Evolutionary conservation across 2,888 invertebrate species (phyloP), one percentile per base, ranked within the genome.

Genomic region (Lottia scabra): DNA sequence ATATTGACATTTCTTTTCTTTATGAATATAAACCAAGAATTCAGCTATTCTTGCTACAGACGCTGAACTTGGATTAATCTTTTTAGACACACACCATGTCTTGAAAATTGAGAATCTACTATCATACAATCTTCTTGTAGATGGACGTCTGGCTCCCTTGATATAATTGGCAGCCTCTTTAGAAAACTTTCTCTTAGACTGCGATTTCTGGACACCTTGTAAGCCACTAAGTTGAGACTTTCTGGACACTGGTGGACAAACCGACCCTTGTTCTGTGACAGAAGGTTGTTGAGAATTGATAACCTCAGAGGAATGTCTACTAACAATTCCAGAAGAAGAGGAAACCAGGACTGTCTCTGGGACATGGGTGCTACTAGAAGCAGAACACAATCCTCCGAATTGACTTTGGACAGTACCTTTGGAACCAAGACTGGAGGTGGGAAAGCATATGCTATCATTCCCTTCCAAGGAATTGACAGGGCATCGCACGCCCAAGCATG

Each of bases 161-260:
- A 56, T 56, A 12, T 19, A 19, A 16, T 19, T 56, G 56, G 56
- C 12, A 56, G 56, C 56, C 19, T n/a, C 10, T 4, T n/a, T 19
- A 56, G 56, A 56, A 56, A 56, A 19, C 4, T 56, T 56, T 19
- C 19, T 56, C 56, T 12, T 56, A 56, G 56, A 19, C 8, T 19
- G n/a, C 19, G 56, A 56, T 56, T 56, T n/a, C 56, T 19, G n/a
- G 56, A 19, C 2, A 56, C 19, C 19, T 56, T 56, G 8, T 19
- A 56, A 5, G 16, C 56, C 15, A 56, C 19, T 19, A 56, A 13
- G 19, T 56, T 56, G n/a, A 56, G 19, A 16, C n/a, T 19, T 56
- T 56, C 56, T 56, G 56, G 56, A 19, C 56, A 56, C n/a, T 56
- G n/a, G 56, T 56, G 56, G 19, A 56, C 8, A 56, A 56, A 56